These are phyloP conservation scores for Grantiella picta DNA, from an alignment of 2,113 vertebrate genomes.

Conservation along the genomic window DNA sequence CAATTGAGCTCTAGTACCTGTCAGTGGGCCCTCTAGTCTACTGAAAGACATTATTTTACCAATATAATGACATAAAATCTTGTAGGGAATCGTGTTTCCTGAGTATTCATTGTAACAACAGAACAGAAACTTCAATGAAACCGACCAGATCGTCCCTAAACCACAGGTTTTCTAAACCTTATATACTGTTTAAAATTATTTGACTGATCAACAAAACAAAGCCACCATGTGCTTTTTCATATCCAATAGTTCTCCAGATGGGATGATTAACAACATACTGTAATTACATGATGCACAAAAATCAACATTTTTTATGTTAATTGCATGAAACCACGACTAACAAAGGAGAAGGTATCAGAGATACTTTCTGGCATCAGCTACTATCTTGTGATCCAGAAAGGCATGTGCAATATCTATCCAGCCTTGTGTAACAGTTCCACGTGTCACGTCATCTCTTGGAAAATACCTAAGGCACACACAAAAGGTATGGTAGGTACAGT, in stretches of 20 bases:
- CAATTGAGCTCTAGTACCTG: background rate
- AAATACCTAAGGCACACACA: background rate
- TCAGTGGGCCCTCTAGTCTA: accelerated
- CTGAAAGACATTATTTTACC: background rate
- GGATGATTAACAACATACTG: background rate
- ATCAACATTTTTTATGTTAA: background rate
- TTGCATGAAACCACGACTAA: background rate
- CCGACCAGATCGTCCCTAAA: background rate
- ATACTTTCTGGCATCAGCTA: background rate
- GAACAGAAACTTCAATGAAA: background rate
- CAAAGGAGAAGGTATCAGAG: background rate
- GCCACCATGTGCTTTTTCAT: background rate
- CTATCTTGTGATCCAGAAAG: background rate
- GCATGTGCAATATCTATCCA: background rate
- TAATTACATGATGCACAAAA: background rate
- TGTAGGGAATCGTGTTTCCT: background rate
- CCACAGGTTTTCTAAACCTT: background rate
- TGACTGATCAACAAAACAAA: background rate
- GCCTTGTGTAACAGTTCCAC: background rate
- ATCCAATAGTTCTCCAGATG: background rate
- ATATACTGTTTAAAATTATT: background rate
- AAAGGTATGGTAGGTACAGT: background rate
- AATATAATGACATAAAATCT: background rate
- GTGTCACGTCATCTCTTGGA: background rate
- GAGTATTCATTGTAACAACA: background rate